Evolutionary conservation across 53 echinoderm and acorn worm species (phyloP).

Genomic region (Echinarachnius parma): DNA sequence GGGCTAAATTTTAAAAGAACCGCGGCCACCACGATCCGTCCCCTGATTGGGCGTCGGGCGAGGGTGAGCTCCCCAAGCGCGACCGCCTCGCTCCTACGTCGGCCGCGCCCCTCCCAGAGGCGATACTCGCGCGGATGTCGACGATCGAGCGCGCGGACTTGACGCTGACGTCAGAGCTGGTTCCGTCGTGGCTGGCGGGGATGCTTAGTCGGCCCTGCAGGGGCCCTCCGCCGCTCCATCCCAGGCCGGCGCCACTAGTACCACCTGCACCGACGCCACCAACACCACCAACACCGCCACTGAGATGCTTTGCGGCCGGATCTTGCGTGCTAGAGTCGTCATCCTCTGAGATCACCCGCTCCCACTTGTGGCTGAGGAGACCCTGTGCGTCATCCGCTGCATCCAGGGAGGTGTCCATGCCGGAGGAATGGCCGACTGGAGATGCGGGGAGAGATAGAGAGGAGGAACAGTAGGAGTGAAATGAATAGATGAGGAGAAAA

Average conservation of each 20-base stretch:
- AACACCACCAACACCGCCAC: too few species aligned
- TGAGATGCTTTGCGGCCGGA: not conserved
- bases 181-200: conserved; percentile 61
- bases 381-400: conserved; percentile 52
- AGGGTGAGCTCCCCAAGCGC: conserved; percentile 19
- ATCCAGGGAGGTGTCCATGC: conserved; percentile 40
- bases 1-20: conserved; percentile 18
- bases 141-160: conserved; percentile 78
- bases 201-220: conserved; percentile 55
- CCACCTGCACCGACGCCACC: not conserved
- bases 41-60: conserved; percentile 25
- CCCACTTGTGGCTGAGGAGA: conserved; percentile 87
- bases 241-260: not conserved
- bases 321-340: conserved; percentile 38
- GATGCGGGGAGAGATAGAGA: too few species aligned
- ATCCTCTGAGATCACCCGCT: conserved; percentile 69
- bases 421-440: conserved; percentile 13
- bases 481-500: not conserved
- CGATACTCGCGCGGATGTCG: conserved; percentile 89
- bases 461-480: too few species aligned
- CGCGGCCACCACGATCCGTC: conserved; percentile 15
- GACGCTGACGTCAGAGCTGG: conserved; percentile 53
- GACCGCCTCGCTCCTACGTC: conserved; percentile 30
- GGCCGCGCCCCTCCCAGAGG: conserved; percentile 72
- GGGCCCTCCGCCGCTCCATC: conserved; percentile 34